A percentile compares a stretch with the other conserved stretches of the same genome.
Conservation (phyloP, 30 jellyfish, hydroid and myxozoan species). For the Aurelia sp. region DNA sequence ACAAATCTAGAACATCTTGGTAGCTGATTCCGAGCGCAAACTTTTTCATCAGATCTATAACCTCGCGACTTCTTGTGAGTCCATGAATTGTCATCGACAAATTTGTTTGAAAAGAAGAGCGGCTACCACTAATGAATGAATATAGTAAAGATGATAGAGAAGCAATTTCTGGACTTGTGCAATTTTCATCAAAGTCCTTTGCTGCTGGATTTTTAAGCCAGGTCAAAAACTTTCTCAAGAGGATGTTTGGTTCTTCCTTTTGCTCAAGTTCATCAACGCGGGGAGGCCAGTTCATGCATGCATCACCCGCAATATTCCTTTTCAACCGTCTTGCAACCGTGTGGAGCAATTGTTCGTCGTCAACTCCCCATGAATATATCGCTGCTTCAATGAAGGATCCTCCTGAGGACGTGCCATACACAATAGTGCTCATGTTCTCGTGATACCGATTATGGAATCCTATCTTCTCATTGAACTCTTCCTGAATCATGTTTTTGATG, state of each 20-base stretch:
- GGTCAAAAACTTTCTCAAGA: constrained; percentile 11
- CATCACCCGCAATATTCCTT: background rate
- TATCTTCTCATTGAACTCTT: constrained; percentile 20
- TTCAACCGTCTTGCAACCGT: constrained; percentile 27
- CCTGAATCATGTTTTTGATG: constrained; percentile 23
- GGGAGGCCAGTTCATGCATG: constrained; percentile 41
- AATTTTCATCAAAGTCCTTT: no score
- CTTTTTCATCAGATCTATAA: no score
- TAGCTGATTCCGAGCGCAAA: no score
- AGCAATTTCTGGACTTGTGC: no score
- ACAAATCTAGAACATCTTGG: no score
- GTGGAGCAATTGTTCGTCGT: constrained; percentile 26
- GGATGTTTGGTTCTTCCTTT: constrained; percentile 6
- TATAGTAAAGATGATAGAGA: no score
- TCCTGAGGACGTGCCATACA: constrained; percentile 36
- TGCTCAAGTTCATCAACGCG: constrained; percentile 14
- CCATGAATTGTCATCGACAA: no score
- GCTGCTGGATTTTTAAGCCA: constrained; percentile 41
- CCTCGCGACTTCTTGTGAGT: no score
- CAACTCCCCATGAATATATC: constrained; percentile 42
- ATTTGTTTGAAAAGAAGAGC: no score
- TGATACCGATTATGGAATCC: constrained; percentile 50
- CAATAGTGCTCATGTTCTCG: constrained; percentile 47
- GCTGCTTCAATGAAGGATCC: constrained; percentile 38
- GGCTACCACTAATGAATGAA: no score